Percentiles rank a stretch among this genome's conserved stretches.
phyloP scores from a whole-genome alignment of 2,888 invertebrate species.

The Acleris emargana region DNA sequence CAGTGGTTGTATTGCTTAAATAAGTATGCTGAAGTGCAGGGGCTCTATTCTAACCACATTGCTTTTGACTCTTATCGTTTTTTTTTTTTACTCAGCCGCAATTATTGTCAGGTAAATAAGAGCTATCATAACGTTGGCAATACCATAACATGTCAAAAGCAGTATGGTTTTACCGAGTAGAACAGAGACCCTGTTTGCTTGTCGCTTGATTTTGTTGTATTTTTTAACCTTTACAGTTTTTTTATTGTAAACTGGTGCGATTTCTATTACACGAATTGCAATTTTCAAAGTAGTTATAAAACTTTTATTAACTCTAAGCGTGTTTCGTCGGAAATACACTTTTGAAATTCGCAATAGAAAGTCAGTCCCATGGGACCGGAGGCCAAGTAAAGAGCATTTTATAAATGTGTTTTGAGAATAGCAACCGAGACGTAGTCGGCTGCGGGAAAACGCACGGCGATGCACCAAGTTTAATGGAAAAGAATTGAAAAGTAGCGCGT shows the following conservation, averaged over 20 bases:
- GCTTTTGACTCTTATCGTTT: too few species aligned
- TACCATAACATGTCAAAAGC: too few species aligned
- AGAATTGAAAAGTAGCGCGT: slow-evolving; percentile 84
- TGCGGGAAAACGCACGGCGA: slow-evolving; percentile 73
- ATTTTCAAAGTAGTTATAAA: slow-evolving; percentile 57
- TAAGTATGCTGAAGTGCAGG: too few species aligned
- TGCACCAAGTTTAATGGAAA: slow-evolving; percentile 83
- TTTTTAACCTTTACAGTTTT: slow-evolving; percentile 16
- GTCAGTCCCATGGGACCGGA: slow-evolving; percentile 75
- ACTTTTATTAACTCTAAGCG: slow-evolving; percentile 69
- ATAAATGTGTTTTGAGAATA: slow-evolving; percentile 81
- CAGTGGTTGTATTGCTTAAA: too few species aligned
- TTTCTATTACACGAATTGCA: slow-evolving; percentile 46
- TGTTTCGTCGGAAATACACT: slow-evolving; percentile 72
- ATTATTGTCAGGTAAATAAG: too few species aligned
- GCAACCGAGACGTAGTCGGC: slow-evolving; percentile 62
- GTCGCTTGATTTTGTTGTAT: neutral
- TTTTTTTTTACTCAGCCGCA: too few species aligned
- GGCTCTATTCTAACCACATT: too few species aligned
- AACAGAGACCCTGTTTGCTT: neutral
- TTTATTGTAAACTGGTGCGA: slow-evolving; percentile 38
- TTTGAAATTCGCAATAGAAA: slow-evolving; percentile 76
- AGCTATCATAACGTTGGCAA: too few species aligned
- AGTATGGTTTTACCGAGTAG: too few species aligned
- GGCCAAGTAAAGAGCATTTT: slow-evolving; percentile 80